Evolutionary conservation across 2,113 vertebrate genomes (phyloP), one percentile per base, ranked within the genome.

Genomic region (Siniperca chuatsi): DNA sequence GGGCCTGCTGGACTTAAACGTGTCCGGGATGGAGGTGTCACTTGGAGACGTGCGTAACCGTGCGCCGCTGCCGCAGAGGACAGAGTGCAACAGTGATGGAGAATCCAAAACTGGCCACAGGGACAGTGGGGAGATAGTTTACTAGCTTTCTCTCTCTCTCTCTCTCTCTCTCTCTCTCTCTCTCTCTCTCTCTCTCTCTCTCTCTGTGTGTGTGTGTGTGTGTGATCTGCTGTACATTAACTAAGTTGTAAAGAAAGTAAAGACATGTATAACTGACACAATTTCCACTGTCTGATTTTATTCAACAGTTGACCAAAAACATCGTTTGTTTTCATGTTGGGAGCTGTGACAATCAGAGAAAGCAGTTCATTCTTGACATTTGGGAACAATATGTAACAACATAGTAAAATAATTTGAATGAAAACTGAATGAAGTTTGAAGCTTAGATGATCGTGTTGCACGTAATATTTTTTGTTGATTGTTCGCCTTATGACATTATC

Each of bases 61-160:
- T 65, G 78, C 84, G 50, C 60, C 87, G 13, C 46, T 82, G 10
- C 78, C 20, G 50, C 85, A 87, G 79, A 90, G n/a, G 1, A 89
- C 85, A 35, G 97, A 96, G 4, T 94, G 96, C 92, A 95, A 92
- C 94, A 96, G 96, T 70, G 97, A 97, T 83, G 97, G 96, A 77
- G 97, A 97, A 79, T 96, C 96, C n/a, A 95, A 95, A 95, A 93
- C 93, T 13, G 96, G 96, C 66, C 94, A 93, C 86, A 96, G 96
- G 60, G 96, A 96, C 74, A 86, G 90, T 3, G 95, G 95, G 65
- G 96, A 96, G 7, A 78, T 0, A 0, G 88, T 91, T 82, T 94
- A 92, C 86, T 82, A 80, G 0, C 23, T 23, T 3, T 20, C 5
- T 25, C 8, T 44, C 3, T 15, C 40, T 25, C n/a, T 37, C 8